Base-by-base conservation (phyloP, 2,888 invertebrate genomes). In the Pocota personata region DNA sequence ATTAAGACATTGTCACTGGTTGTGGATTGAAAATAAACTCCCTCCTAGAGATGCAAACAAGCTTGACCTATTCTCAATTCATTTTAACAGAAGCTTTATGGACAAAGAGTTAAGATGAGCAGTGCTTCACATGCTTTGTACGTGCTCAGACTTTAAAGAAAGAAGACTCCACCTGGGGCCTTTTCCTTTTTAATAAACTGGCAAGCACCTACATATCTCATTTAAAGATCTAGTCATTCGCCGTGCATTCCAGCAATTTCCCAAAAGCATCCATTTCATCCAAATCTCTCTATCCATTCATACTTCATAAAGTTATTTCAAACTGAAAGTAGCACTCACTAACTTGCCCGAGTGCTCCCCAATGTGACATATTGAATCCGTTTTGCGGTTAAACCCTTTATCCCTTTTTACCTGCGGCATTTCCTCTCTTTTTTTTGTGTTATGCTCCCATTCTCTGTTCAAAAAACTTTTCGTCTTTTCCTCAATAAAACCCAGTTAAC, bases 401-500 rank as follows among this genome's bases (percentile, higher is more conserved):
- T 73, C 50, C 50, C 60, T 52, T 21, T 35, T 37, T 6, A 43
- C 75, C 37, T 55, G 16, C 30, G 35, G 72, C 72, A 27, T 69
- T 35, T 57, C 5, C 2, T 27, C 16, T 7, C 21, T 24, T 55
- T 66, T 64, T 57, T 43, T 32, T 8, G 12, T 37, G 16, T 32
- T 24, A 3, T 32, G 40, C 43, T n/a, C 30, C 24, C 21, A 7
- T 40, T 27, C 16, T 7, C 3, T 19, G 40, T 60, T 30, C 4
- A 64, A 30, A 16, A 52, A 64, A 55, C 10, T 12, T 60, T 40
- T 52, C 30, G 4, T 27, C 52, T 55, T 82, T 66, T 12, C 43
- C 40, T 30, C 35, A 66, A 72, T 64, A 72, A 55, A 76, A 66
- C 37, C 48, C 46, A 72, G 83, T 83, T 83, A 83, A 83, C 78